Evolutionary conservation across 2,888 invertebrate species (phyloP), one percentile per base, ranked within the genome.

Genomic region (Xanthia icteritia): DNA sequence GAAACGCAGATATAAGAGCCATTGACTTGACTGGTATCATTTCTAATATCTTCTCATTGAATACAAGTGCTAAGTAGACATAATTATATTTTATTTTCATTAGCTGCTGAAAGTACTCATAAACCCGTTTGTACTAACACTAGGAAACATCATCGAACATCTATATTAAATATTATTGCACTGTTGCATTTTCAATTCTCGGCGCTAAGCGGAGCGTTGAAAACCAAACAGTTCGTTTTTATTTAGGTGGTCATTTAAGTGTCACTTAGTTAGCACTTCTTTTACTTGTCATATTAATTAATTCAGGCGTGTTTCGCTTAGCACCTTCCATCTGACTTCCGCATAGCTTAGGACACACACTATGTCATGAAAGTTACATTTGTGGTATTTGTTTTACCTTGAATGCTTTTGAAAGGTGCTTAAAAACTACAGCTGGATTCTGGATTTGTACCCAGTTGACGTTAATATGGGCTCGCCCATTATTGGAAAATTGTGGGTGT

Each of bases 281-380:
- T 48, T 70, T 9, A 17, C 5, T 31, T 54, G 17, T 27, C 27
- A 23, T 65, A 13, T 27, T 65, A 58, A 66, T 36, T 39, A 48
- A 20, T 31, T 39, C 23, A 20, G 9, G 36, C 8, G 4, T 5
- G 23, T 45, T 77, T 77, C 9, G 42, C 5, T 23, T n/a, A 36
- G 36, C 36, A 45, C 13, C 5, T 56, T 17, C 13, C n/a, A 5
- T 2, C 31, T 77, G 6, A 60, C n/a, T 79, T 80, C 63, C 81
- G 61, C 73, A 73, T 73, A 6, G 20, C 63, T 66, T 48, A 31
- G 17, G 23, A 45, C 23, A 15, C 54, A 45, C 27, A 54, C 3
- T 72, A 65, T 65, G 31, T 51, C 31, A 51, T 51, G 66, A 77
- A 77, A 60, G 31, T 72, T 72, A 27, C 36, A 27, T 39, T 70